Base-by-base conservation (phyloP, 2,888 invertebrate genomes). In the Drosophila robusta region DNA sequence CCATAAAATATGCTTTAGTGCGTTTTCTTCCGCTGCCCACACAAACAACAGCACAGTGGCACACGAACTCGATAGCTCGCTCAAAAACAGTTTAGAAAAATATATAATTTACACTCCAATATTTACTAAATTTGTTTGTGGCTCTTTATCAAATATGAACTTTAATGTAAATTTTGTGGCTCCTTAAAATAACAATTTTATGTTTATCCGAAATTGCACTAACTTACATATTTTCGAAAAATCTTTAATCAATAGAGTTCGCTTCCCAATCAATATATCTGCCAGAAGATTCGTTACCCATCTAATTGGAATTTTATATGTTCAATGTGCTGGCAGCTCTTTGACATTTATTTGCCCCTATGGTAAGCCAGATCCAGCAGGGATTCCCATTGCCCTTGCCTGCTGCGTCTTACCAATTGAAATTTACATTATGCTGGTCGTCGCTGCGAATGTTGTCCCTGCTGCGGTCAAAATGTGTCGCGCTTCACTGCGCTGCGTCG, bases 1-100 rank as follows among this genome's bases (percentile, higher is more conserved):
- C 79, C 89, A 87, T 85, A 87, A 85, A 85, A 85, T 76, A 78
- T 85, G 70, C 79, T 84, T 76, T 70, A 84, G 74, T 80, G 87
- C 71, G 71, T 81, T 81, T 65, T 42, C 29, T 41, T 70, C 49
- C 54, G 38, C 26, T 36, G 38, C 50, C 54, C 16, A 47, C 32
- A 55, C 54, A 42, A 63, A 34, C 26, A 41, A 41, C 16, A 8
- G 36, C 55, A 76, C 68, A 62, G 69, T 81, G 74, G 83, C 12
- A 32, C 39, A 41, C 55, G 14, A 49, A 46, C 41, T 16, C 12
- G 32, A 60, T 52, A 56, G 24, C 22, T 32, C 5, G 38, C 44
- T 39, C 32, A 16, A 29, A 47, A 54, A 29, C 9, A 2, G 7
- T 4, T 12, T 12, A 32, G 11, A 1, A 34, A 34, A 34, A 34